Evolutionary conservation across 1,140 invertebrate species (phyloP).

Genomic region (Rhopalosiphum maidis): DNA sequence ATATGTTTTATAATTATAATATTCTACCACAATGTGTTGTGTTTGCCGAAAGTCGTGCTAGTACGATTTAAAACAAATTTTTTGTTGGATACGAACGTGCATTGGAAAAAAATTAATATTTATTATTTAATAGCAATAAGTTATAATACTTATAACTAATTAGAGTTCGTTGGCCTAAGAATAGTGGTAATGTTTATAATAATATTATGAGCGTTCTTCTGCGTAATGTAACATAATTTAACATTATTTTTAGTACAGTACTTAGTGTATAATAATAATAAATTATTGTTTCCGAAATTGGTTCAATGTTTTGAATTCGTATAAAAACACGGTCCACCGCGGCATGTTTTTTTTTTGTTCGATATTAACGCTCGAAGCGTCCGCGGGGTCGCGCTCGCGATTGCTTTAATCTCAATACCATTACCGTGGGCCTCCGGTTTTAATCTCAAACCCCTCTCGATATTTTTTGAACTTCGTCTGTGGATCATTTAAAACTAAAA

Average conservation of each 20-base stretch:
- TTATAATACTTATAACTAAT: no score
- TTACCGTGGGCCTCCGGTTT: constrained; percentile 16
- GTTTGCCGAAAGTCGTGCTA: not conserved
- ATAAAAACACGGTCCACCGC: not conserved
- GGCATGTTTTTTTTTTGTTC: constrained; percentile 39
- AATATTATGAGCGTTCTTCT: not conserved
- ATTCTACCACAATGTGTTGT: not conserved
- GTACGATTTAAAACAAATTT: not conserved
- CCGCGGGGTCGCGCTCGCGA: constrained; percentile 2
- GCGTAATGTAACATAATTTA: not conserved
- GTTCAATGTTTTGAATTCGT: constrained; percentile 27
- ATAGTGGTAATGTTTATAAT: not conserved
- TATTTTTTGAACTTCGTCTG: not conserved
- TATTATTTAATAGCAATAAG: no score
- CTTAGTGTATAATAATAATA: not conserved
- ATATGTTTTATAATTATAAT: not conserved
- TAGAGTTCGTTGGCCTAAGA: not conserved
- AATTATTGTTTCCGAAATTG: not conserved
- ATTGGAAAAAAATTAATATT: not conserved
- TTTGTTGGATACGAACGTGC: not conserved
- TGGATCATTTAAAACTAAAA: not conserved
- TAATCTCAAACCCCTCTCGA: constrained; percentile 56
- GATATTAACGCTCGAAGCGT: constrained; percentile 38
- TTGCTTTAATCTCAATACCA: constrained; percentile 53
- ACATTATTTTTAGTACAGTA: not conserved